Conservation (phyloP, 92 coral and sea anemone species). For the Umimayanthus chanpuru region DNA sequence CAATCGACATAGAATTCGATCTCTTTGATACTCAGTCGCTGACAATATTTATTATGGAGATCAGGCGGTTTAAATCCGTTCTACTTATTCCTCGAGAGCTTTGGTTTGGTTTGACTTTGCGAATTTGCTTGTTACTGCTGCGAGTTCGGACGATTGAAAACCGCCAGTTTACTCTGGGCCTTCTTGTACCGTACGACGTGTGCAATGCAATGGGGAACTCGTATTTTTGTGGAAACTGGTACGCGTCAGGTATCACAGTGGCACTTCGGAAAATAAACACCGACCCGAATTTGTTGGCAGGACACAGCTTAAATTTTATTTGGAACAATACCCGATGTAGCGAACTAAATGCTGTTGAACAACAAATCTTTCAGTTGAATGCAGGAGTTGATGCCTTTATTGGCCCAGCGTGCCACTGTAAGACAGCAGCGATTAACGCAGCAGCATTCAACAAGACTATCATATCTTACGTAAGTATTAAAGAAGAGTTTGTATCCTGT, state of each 20-base stretch:
- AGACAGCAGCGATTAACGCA: conserved; percentile 70
- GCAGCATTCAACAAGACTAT: conserved; percentile 78
- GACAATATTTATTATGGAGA: neutral
- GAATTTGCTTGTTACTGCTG: neutral
- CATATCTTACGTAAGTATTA: conserved; percentile 74
- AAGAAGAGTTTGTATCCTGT: neutral
- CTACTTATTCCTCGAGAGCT: neutral
- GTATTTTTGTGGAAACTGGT: conserved; percentile 49
- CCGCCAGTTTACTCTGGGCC: conserved; percentile 47
- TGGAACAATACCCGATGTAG: conserved; percentile 70
- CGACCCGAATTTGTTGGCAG: conserved; percentile 48
- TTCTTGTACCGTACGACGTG: conserved; percentile 48
- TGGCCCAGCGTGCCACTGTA: conserved; percentile 71
- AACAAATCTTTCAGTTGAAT: conserved; percentile 63
- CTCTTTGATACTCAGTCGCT: neutral
- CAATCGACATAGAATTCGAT: neutral
- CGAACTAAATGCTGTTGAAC: conserved; percentile 54
- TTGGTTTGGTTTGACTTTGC: neutral
- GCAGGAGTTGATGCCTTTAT: conserved; percentile 66
- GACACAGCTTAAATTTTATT: conserved; percentile 53
- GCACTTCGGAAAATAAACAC: conserved; percentile 61
- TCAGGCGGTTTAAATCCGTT: neutral
- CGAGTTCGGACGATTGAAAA: conserved; percentile 8
- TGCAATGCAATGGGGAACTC: conserved; percentile 32
- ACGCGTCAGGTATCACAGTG: conserved; percentile 63